phyloP scores from a whole-genome alignment of 2,797 vertebrate genomes.

The Myiotriccus ornatus region DNA sequence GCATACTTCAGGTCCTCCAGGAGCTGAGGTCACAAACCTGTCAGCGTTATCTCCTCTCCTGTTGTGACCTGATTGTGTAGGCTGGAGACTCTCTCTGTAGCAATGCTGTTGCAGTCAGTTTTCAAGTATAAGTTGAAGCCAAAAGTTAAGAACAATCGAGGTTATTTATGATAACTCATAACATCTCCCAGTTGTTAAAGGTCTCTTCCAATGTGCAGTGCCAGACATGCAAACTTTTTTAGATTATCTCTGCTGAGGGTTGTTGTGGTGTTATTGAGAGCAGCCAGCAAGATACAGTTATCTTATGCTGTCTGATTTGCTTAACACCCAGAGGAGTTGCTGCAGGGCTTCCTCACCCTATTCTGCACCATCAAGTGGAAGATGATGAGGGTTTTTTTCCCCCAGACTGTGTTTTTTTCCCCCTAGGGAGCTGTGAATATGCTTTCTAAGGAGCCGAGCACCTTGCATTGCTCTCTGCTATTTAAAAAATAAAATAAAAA shows the following conservation, averaged over 20 bases:
- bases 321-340: background rate
- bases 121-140: constrained; percentile 65
- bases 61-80: constrained; percentile 57
- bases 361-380: background rate
- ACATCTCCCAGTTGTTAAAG: constrained; percentile 29
- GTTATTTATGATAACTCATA: constrained; percentile 49
- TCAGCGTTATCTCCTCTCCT: constrained; percentile 57
- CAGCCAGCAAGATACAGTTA: background rate
- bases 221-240: background rate
- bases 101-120: background rate
- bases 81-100: constrained; percentile 50
- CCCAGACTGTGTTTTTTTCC: background rate
- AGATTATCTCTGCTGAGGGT: constrained; percentile 5
- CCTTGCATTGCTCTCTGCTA: background rate
- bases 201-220: background rate
- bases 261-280: background rate
- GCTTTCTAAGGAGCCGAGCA: background rate
- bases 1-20: constrained; percentile 36
- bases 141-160: constrained; percentile 29
- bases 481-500: background rate
- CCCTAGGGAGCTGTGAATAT: background rate
- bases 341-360: background rate
- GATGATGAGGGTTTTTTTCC: background rate
- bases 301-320: background rate
- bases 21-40: constrained; percentile 69